Evolutionary conservation across 2,888 invertebrate genomes (phyloP).

Genomic region (Parochlus steinenii): DNA sequence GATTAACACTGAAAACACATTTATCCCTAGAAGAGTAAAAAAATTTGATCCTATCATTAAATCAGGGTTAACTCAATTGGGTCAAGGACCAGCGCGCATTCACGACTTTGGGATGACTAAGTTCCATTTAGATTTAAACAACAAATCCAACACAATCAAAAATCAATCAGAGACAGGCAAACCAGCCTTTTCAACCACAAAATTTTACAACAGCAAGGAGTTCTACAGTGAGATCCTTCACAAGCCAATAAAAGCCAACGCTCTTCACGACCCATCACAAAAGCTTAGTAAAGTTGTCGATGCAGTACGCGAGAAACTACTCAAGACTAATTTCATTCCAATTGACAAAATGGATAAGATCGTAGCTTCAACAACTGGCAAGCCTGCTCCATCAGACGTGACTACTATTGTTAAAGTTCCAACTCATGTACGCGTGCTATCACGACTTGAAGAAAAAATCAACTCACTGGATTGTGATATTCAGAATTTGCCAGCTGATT

Average conservation of each 20-base stretch:
- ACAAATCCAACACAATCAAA: not conserved
- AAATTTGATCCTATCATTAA: slow-evolving; percentile 6
- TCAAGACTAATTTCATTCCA: slow-evolving; percentile 6
- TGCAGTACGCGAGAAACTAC: slow-evolving; percentile 5
- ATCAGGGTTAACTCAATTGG: not conserved
- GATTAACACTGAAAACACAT: slow-evolving; percentile 2
- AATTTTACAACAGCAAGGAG: slow-evolving; percentile 31
- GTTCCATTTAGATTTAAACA: slow-evolving; percentile 4
- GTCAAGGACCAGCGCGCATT: not conserved
- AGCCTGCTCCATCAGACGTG: not conserved
- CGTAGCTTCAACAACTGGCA: not conserved
- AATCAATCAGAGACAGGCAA: slow-evolving; percentile 15
- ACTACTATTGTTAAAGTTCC: slow-evolving; percentile 12
- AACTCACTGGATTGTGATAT: slow-evolving; percentile 48
- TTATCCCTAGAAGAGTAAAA: slow-evolving; percentile 7
- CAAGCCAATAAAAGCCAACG: not conserved
- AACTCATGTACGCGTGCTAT: slow-evolving; percentile 30
- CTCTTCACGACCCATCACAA: not conserved
- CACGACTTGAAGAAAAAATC: slow-evolving; percentile 43
- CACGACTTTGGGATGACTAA: slow-evolving; percentile 12
- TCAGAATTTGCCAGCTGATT: slow-evolving; percentile 44
- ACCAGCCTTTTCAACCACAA: slow-evolving; percentile 30
- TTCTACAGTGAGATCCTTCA: slow-evolving; percentile 25
- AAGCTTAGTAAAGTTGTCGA: not conserved
- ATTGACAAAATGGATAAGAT: not conserved